Evolutionary conservation across 53 echinoderm and acorn worm genomes (phyloP), one percentile per base, ranked within the genome.

Genomic region (Pentamera pediparva): DNA sequence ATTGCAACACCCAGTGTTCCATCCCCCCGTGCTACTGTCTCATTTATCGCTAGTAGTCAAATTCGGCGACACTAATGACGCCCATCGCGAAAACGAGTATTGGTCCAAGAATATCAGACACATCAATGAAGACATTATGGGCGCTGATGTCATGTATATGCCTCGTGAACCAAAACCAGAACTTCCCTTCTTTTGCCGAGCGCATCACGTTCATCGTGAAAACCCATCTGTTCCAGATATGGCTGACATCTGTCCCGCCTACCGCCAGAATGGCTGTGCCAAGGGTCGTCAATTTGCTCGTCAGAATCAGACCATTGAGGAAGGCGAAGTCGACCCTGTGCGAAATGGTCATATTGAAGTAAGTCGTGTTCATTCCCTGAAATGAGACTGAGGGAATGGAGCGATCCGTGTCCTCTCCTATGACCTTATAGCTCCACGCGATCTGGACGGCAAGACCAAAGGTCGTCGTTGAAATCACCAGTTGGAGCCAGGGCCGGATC

Each of bases 401-500:
- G n/a, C n/a, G n/a, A n/a, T n/a, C n/a, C n/a, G n/a, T n/a, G n/a
- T 57, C 58, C 13, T 22, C 8, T 7, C 65, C 65, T 18, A 67
- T 67, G 9, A 32, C 12, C n/a, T 43, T 67, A 47, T 67, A 67
- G 45, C 31, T 67, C 39, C 29, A 67, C 41, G 43, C 67, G 41
- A 67, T 21, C 18, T 67, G 67, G 3, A 67, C 67, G 1, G 67
- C 67, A 6, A 67, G 25, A 7, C 67, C 67, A 43, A 67, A 67
- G 5, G 67, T 41, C 5, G 67, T 67, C 9, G 67, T 47, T n/a
- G 41, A 43, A 45, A 67, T 67, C 8, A 67, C 67, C 17, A 29
- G 45, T 1, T 40, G 40, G 26, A 67, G 40, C 67, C 67, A 67
- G 0, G 67, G 67, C 18, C 41, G 67, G 17, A 67, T 47, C 17